Evolutionary conservation across 2,797 vertebrate species (phyloP).

Genomic region (Hoplostethus atlanticus): DNA sequence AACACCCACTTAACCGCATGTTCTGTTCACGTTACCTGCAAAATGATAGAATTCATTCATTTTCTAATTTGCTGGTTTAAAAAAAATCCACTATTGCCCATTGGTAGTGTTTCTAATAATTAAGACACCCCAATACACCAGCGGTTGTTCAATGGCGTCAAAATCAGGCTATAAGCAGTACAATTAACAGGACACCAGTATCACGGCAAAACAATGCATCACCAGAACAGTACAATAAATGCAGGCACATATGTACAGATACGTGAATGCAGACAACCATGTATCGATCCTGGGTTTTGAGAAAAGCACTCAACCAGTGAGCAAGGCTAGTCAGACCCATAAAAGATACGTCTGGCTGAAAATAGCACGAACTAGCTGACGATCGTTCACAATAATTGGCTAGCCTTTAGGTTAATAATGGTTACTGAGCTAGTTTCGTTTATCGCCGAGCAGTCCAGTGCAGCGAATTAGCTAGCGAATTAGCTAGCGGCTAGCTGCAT

Average conservation of each 20-base stretch:
- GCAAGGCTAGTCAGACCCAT: neutral
- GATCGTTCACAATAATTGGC: neutral
- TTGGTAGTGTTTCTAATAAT: neutral
- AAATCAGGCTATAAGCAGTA: neutral
- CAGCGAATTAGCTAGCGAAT: constrained; percentile 49
- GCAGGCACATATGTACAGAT: neutral
- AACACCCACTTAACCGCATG: constrained; percentile 84
- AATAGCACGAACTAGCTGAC: neutral
- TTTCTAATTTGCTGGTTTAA: neutral
- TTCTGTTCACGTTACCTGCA: constrained; percentile 82
- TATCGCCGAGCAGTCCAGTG: constrained; percentile 59
- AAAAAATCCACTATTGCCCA: neutral
- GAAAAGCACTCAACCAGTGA: neutral
- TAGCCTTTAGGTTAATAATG: neutral
- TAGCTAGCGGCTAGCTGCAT: constrained; percentile 59
- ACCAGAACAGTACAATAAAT: neutral
- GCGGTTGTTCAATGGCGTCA: neutral
- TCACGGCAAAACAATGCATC: too few species aligned
- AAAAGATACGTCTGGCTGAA: neutral
- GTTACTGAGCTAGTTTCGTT: constrained; percentile 30
- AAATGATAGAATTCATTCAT: constrained; percentile 21
- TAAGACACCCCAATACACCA: neutral
- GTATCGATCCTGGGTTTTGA: neutral
- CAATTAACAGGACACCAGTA: neutral
- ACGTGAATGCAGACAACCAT: neutral